These are phyloP conservation scores for Aleiodes alternator DNA, from an alignment of 2,888 invertebrate species.

Conservation along the genomic window DNA sequence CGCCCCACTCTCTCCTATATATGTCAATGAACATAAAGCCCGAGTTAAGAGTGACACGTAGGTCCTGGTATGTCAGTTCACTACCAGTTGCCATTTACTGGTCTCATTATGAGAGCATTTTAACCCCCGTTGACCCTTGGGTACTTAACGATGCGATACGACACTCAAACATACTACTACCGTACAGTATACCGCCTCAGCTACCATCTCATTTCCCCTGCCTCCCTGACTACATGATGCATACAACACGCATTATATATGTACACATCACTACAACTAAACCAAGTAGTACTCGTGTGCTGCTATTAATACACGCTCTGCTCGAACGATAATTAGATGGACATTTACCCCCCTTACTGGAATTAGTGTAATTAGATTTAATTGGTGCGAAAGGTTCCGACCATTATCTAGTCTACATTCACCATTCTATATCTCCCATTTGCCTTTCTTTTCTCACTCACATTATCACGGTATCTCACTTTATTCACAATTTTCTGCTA, in stretches of 20 bases:
- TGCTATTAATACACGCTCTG: constrained; percentile 69
- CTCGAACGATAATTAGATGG: constrained; percentile 71
- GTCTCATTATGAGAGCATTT: constrained; percentile 66
- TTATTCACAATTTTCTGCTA: constrained; percentile 17
- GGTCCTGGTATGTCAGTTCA: background rate
- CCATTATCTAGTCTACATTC: constrained; percentile 32
- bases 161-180: constrained; percentile 45
- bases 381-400: constrained; percentile 63
- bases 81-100: constrained; percentile 51
- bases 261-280: constrained; percentile 38
- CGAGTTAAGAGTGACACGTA: constrained; percentile 13
- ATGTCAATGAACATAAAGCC: too few relatives aligned
- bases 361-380: constrained; percentile 72
- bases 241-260: constrained; percentile 30
- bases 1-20: too few relatives aligned
- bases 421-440: constrained; percentile 36
- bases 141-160: constrained; percentile 52
- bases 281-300: constrained; percentile 49
- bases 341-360: constrained; percentile 69
- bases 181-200: constrained; percentile 28
- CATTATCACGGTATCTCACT: background rate
- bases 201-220: constrained; percentile 38
- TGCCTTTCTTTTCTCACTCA: constrained; percentile 30
- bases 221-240: constrained; percentile 35
- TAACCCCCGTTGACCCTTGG: constrained; percentile 70